Conservation (phyloP, 1,140 invertebrate species). For the Zaprionus kolodkinae region DNA sequence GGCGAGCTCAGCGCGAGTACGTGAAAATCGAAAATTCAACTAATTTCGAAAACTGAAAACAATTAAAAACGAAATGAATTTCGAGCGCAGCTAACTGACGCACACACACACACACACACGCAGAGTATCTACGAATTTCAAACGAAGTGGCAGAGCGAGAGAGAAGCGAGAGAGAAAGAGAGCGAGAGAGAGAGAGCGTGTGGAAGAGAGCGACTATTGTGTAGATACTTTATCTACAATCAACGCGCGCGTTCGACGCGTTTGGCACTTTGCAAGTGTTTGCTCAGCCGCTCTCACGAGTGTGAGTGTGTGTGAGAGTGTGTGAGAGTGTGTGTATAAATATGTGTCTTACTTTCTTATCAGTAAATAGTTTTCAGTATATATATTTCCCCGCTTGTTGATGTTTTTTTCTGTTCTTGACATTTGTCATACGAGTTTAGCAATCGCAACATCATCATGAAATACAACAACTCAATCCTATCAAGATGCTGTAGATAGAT, state of each 20-base stretch:
- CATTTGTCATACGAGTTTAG: conserved; percentile 10
- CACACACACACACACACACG: conserved; percentile 25
- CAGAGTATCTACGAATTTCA: conserved; percentile 71
- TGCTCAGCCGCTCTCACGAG: conserved; percentile 70
- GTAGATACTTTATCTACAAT: conserved; percentile 73
- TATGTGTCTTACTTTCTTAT: conserved; percentile 57
- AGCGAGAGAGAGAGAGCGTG: conserved; percentile 2
- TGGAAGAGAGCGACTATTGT: conserved; percentile 40
- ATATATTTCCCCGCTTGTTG: conserved; percentile 27
- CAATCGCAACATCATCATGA: conserved; percentile 6
- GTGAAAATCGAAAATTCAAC: conserved; percentile 76
- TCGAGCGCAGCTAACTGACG: conserved; percentile 39
- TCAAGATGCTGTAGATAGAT: background rate
- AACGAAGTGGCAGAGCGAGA: conserved; percentile 52
- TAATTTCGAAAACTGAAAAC: conserved; percentile 79
- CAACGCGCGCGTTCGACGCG: conserved; percentile 48
- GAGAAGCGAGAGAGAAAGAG: conserved; percentile 13
- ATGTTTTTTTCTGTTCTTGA: conserved; percentile 2
- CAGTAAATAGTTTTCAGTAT: conserved; percentile 78
- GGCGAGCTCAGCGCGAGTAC: conserved; percentile 58
- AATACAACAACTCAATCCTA: background rate
- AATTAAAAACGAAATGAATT: conserved; percentile 80
- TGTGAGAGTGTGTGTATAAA: conserved; percentile 6
- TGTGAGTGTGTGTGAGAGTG: conserved; percentile 8
- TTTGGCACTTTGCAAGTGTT: conserved; percentile 67